A percentile compares a stretch with the other conserved stretches of the same genome.
Conservation (phyloP, 2,113 vertebrate genomes). For the Vidua macroura region DNA sequence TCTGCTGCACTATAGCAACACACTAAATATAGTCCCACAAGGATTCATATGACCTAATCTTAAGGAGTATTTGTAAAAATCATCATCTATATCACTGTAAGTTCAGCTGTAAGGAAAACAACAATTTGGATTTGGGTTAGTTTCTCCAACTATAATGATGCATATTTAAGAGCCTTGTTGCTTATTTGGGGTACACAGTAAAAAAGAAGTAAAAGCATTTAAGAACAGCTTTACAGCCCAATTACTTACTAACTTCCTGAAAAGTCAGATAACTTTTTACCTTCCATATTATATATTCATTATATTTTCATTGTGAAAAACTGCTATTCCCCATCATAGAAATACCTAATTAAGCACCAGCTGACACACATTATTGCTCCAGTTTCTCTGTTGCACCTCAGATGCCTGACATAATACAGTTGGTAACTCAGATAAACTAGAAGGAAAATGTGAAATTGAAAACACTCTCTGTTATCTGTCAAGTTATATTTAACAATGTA, state of each 20-base stretch:
- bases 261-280: not conserved
- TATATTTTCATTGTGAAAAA: not conserved
- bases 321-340: not conserved
- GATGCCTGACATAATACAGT: not conserved
- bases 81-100: not conserved
- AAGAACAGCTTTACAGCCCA: not conserved
- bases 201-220: not conserved
- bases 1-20: not conserved
- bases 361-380: not conserved
- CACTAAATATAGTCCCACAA: not conserved
- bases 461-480: not conserved
- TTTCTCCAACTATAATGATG: not conserved
- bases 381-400: not conserved
- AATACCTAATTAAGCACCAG: slow-evolving; percentile 15
- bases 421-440: slow-evolving; percentile 16
- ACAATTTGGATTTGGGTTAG: not conserved
- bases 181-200: not conserved
- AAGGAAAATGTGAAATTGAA: not conserved
- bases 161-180: not conserved
- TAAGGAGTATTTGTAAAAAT: not conserved
- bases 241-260: not conserved
- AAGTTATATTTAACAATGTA: slow-evolving; percentile 15
- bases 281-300: not conserved
- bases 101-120: not conserved
- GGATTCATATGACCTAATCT: not conserved